Percentiles rank a stretch among this genome's conserved stretches.
These are phyloP conservation scores for Phalloptychus januarius DNA, from an alignment of 2,797 vertebrate genomes.

Conservation along the genomic window DNA sequence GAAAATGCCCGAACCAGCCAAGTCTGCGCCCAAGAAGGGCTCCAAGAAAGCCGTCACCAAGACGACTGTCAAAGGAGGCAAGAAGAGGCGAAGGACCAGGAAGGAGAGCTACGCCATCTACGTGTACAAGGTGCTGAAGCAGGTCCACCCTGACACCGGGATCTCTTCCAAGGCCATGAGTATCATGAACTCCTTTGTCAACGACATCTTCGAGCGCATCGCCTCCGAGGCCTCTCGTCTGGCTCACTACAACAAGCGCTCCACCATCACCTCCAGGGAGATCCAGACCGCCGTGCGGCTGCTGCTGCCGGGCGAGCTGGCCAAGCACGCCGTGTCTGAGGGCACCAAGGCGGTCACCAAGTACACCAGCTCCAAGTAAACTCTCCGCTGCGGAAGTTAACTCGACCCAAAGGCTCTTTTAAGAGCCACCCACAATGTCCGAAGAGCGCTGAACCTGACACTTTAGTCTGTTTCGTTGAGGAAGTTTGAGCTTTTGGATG, in stretches of 20 bases:
- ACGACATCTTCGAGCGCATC: not conserved
- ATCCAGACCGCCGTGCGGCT: not conserved
- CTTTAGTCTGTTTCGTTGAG: no score
- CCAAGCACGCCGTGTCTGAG: not conserved
- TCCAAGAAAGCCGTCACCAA: not conserved
- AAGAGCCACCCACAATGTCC: slow-evolving; percentile 40
- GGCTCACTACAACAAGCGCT: not conserved
- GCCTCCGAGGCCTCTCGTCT: not conserved
- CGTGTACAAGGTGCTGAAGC: not conserved
- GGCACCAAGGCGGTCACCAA: not conserved
- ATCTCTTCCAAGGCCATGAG: not conserved
- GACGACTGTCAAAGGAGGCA: not conserved
- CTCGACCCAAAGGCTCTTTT: slow-evolving; percentile 56
- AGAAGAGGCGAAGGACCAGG: not conserved
- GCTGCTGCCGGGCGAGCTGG: not conserved
- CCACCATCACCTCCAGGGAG: slow-evolving; percentile 1
- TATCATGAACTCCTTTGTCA: not conserved
- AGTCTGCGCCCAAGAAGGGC: not conserved
- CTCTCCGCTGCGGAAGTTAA: no score
- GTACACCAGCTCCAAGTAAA: not conserved
- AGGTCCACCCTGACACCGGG: not conserved
- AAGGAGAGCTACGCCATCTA: not conserved
- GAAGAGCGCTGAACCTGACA: not conserved
- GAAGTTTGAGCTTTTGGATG: no score
- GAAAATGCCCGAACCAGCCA: not conserved